Evolutionary conservation across 2,113 vertebrate genomes (phyloP), one percentile per base, ranked within the genome.

Genomic region (Tursiops truncatus): DNA sequence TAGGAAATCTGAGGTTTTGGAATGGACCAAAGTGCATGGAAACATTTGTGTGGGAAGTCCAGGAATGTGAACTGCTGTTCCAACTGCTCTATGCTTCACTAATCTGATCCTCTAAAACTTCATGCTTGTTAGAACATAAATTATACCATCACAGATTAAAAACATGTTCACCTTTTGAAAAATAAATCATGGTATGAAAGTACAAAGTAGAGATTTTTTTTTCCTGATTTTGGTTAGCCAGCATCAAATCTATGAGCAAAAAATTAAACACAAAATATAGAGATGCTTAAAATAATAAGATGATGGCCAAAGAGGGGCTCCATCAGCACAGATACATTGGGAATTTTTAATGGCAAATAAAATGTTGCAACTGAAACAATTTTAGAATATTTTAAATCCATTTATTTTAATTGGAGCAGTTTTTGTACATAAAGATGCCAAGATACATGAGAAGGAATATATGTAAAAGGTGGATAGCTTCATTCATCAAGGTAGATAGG

Each of bases 11-110:
- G 81, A 95, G 80, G 44, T 31, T 86, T 76, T 63, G 70, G 89
- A 87, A 84, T 6, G 6, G 65, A 80, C 79, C 8, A 25, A 67
- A 86, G 95, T 28, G 12, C 94, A 91, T 41, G 84, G 91, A 95
- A 97, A 91, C 71, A 92, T 89, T 79, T 92, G 62, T 93, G 92
- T 82, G 92, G 95, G 95, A 92, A 88, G 91, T 53, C 74, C 73
- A 84, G 96, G 79, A 85, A 91, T 63, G 70, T 12, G 38, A 36
- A 11, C 17, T 63, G 31, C 70, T 65, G 9, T 71, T 71, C 85
- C 91, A 89, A n/a, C 28, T 26, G 36, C 58, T 80, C 73, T 3
- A 2, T 21, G 71, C 58, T 79, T n/a, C 73, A 15, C 79, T 87
- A 38, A 79, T 53, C 62, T 18, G 56, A 94, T 74, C 65, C 67